phyloP scores from a whole-genome alignment of 2,888 invertebrate genomes.

The Syrista parreyssii region DNA sequence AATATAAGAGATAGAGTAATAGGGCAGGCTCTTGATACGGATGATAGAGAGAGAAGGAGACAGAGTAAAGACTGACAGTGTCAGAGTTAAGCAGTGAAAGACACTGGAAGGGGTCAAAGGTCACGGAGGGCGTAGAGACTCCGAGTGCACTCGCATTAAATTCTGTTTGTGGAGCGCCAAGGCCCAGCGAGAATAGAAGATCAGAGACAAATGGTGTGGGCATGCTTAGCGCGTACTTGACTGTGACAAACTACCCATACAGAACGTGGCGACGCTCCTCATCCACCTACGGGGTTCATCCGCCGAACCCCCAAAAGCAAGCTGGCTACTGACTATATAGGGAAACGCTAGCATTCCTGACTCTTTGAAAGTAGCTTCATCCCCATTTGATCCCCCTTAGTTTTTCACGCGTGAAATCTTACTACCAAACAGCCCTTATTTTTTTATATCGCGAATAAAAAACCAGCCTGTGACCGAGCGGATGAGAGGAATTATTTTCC shows the following conservation, averaged over 20 bases:
- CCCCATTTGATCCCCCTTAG: not conserved
- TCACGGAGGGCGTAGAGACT: not conserved
- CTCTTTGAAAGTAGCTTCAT: constrained; percentile 13
- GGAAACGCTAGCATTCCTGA: constrained; percentile 28
- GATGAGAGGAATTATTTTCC: too few relatives aligned
- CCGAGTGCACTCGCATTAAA: constrained; percentile 32
- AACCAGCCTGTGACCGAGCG: too few relatives aligned
- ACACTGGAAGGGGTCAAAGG: too few relatives aligned
- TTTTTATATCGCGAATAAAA: too few relatives aligned
- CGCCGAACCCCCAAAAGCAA: too few relatives aligned
- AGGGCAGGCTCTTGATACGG: not conserved
- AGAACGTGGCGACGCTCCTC: not conserved
- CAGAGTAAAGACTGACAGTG: not conserved
- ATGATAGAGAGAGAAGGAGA: not conserved
- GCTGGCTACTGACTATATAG: not conserved
- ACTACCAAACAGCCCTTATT: too few relatives aligned
- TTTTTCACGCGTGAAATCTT: not conserved
- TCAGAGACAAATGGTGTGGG: constrained; percentile 60
- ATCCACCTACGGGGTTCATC: too few relatives aligned
- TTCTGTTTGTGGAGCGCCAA: constrained; percentile 45
- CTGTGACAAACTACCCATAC: constrained; percentile 58
- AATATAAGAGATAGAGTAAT: not conserved
- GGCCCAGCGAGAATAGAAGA: constrained; percentile 46
- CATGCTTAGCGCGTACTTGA: constrained; percentile 61
- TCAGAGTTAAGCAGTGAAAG: too few relatives aligned